Conservation (phyloP, 2,113 vertebrate species). For the Colossoma macropomum region DNA sequence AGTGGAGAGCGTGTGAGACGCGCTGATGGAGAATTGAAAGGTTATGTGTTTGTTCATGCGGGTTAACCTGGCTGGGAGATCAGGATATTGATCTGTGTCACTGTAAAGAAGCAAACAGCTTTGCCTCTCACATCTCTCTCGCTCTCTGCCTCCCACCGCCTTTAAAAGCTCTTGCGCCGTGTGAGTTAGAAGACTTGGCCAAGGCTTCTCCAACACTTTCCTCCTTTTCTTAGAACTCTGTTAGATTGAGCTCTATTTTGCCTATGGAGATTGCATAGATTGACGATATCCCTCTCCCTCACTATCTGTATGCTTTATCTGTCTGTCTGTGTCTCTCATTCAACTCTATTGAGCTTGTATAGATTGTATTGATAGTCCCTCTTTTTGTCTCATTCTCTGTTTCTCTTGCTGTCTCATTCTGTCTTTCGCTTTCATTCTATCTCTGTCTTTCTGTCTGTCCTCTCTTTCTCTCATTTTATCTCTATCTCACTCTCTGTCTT, state of each 20-base stretch:
- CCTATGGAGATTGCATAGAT: neutral
- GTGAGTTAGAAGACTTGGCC: neutral
- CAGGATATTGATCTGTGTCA: conserved; percentile 55
- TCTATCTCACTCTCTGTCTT: too few relatives aligned
- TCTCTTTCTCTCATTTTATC: too few relatives aligned
- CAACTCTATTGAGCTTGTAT: too few relatives aligned
- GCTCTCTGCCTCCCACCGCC: neutral
- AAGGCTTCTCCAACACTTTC: neutral
- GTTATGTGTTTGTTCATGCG: conserved; percentile 57
- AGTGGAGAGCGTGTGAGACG: conserved; percentile 22
- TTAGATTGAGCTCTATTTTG: neutral
- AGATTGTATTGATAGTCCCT: too few relatives aligned
- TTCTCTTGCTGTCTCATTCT: too few relatives aligned
- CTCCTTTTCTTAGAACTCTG: neutral
- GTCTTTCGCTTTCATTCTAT: too few relatives aligned
- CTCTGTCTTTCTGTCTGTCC: too few relatives aligned
- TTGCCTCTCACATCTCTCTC: conserved; percentile 43
- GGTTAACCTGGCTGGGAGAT: conserved; percentile 48
- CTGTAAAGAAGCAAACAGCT: conserved; percentile 47
- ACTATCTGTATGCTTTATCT: too few relatives aligned
- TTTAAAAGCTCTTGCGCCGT: neutral
- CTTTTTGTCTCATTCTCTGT: too few relatives aligned
- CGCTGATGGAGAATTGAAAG: conserved; percentile 54
- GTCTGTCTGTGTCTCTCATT: too few relatives aligned
- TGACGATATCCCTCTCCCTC: neutral